These are phyloP conservation scores for Andrena fulva DNA, from an alignment of 2,888 invertebrate species.

Conservation along the genomic window DNA sequence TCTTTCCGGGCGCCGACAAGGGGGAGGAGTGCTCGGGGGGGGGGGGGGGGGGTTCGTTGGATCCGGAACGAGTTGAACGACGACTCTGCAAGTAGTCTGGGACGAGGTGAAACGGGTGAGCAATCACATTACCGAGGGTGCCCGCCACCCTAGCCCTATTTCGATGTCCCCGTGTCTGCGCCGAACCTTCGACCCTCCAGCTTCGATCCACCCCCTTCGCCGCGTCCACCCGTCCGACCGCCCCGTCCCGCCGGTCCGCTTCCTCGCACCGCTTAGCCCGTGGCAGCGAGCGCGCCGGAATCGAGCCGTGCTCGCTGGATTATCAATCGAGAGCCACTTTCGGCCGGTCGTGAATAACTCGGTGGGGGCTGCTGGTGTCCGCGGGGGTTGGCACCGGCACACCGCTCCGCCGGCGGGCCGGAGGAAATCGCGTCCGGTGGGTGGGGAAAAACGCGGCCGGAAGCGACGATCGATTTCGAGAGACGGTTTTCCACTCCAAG, in stretches of 20 bases:
- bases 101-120: conserved; percentile 77
- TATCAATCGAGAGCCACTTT: conserved; percentile 76
- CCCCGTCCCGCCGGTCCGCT: conserved; percentile 34
- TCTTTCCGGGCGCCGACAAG: conserved; percentile 52
- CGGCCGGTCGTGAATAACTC: conserved; percentile 69
- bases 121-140: conserved; percentile 79
- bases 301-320: conserved; percentile 68
- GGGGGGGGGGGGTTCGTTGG: conserved; percentile 68
- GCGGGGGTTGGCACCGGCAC: neutral
- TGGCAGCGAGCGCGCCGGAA: conserved; percentile 56
- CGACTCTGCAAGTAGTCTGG: conserved; percentile 69
- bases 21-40: conserved; percentile 50
- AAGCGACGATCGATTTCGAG: conserved; percentile 52
- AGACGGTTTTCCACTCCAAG: conserved; percentile 57
- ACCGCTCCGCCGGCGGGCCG: conserved; percentile 19
- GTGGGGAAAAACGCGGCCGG: conserved; percentile 40
- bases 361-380: conserved; percentile 38
- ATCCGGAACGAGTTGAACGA: conserved; percentile 65
- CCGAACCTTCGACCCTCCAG: conserved; percentile 64
- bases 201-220: conserved; percentile 55
- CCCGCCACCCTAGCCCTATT: conserved; percentile 77
- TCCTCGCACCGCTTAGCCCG: conserved; percentile 43
- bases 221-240: conserved; percentile 28
- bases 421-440: conserved; percentile 39
- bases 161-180: conserved; percentile 74